Evolutionary conservation across 2,113 vertebrate species (phyloP).

Genomic region (Dipodomys stephensi): DNA sequence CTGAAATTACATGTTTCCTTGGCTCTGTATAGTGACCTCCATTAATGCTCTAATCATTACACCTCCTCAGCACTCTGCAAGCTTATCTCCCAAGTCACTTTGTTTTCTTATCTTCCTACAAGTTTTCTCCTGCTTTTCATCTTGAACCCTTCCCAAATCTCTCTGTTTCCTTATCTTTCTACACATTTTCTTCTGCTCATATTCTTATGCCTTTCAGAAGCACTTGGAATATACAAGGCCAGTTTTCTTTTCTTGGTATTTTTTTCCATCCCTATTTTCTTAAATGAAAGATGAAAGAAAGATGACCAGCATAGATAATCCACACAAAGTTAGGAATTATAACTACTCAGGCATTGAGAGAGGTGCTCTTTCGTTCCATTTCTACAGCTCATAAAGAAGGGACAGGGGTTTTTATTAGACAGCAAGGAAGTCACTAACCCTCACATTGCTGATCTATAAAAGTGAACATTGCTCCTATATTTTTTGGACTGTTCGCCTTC

Average conservation of each 20-base stretch:
- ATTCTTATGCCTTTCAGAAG: background rate
- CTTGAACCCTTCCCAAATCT: background rate
- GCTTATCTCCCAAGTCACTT: background rate
- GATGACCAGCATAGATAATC: background rate
- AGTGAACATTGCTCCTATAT: slow-evolving; percentile 40
- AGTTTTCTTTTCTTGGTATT: background rate
- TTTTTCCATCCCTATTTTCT: background rate
- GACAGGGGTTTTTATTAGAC: slow-evolving; percentile 20
- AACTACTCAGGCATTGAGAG: slow-evolving; percentile 42
- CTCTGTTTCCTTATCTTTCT: slow-evolving; percentile 23
- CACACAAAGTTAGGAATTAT: slow-evolving; percentile 1
- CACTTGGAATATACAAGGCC: background rate
- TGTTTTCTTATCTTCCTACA: background rate
- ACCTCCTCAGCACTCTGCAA: slow-evolving; percentile 57
- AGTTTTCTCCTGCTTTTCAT: background rate
- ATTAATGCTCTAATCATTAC: slow-evolving; percentile 66
- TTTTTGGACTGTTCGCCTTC: slow-evolving; percentile 70
- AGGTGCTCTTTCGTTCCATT: background rate
- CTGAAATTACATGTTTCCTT: slow-evolving; percentile 2
- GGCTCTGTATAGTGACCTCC: slow-evolving; percentile 1
- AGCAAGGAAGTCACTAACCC: background rate
- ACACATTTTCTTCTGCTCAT: background rate
- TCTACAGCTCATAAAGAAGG: slow-evolving; percentile 26
- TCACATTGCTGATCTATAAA: slow-evolving; percentile 49
- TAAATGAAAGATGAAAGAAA: slow-evolving; percentile 42